phyloP scores from a whole-genome alignment of 2,797 vertebrate genomes.

The Pitangus sulphuratus region DNA sequence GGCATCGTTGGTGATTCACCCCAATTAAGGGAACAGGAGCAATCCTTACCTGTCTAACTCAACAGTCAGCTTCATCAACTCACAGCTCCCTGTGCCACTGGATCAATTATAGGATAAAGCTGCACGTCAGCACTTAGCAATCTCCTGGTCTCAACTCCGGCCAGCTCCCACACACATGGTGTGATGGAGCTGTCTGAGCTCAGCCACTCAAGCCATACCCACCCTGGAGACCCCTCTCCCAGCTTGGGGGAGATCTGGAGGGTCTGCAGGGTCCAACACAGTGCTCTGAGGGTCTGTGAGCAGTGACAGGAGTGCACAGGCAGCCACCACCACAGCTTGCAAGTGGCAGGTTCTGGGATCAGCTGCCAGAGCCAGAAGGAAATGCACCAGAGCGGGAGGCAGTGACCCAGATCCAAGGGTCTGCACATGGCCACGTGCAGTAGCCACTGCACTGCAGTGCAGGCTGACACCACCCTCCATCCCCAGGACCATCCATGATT shows the following conservation, averaged over 20 bases:
- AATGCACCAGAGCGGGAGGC: not conserved
- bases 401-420: not conserved
- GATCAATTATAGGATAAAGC: not conserved
- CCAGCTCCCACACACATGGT: not conserved
- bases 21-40: not conserved
- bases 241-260: too few relatives aligned
- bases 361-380: not conserved
- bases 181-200: not conserved
- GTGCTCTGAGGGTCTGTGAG: not conserved
- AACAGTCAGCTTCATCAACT: not conserved
- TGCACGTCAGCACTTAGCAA: not conserved
- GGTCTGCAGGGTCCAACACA: fast-evolving
- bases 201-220: not conserved
- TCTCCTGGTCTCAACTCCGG: not conserved
- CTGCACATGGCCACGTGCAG: fast-evolving
- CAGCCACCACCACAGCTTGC: not conserved
- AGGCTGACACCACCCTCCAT: not conserved
- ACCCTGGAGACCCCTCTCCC: not conserved
- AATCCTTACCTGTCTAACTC: not conserved
- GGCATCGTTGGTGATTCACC: not conserved
- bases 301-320: not conserved
- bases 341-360: not conserved
- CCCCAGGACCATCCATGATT: fast-evolving
- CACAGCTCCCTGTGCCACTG: not conserved
- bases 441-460: not conserved